Evolutionary conservation across 2,113 vertebrate species (phyloP).

Genomic region (Numida meleagris): DNA sequence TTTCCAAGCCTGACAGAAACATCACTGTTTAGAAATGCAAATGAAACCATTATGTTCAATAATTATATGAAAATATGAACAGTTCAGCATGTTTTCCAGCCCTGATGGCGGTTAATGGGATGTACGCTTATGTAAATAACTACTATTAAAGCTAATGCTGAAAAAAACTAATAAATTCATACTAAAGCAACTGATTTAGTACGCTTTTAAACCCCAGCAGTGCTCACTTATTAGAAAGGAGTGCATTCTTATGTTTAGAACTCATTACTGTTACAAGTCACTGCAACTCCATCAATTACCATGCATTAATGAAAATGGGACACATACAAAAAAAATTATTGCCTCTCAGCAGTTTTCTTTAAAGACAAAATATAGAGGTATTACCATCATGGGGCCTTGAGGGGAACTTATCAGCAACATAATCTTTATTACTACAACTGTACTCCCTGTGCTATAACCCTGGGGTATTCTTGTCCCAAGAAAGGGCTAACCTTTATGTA

Average conservation of each 20-base stretch:
- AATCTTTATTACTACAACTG: constrained; percentile 79
- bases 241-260: constrained; percentile 87
- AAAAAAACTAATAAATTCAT: constrained; percentile 89
- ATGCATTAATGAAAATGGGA: constrained; percentile 87
- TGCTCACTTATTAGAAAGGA: constrained; percentile 88
- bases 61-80: constrained; percentile 91
- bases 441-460: constrained; percentile 54
- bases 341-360: constrained; percentile 86
- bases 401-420: constrained; percentile 75
- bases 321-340: constrained; percentile 83
- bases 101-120: constrained; percentile 88
- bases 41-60: constrained; percentile 90
- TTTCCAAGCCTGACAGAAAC: constrained; percentile 87
- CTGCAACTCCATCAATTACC: constrained; percentile 87
- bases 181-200: constrained; percentile 89
- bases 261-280: constrained; percentile 87
- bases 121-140: constrained; percentile 91
- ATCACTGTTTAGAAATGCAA: constrained; percentile 89
- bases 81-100: constrained; percentile 90
- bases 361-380: constrained; percentile 83
- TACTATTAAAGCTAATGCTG: constrained; percentile 90
- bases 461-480: constrained; percentile 56
- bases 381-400: constrained; percentile 80
- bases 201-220: constrained; percentile 87
- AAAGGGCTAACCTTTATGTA: constrained; percentile 46